Evolutionary conservation across 2,888 invertebrate genomes (phyloP).

Genomic region (Rhagophthalmus giganteus): DNA sequence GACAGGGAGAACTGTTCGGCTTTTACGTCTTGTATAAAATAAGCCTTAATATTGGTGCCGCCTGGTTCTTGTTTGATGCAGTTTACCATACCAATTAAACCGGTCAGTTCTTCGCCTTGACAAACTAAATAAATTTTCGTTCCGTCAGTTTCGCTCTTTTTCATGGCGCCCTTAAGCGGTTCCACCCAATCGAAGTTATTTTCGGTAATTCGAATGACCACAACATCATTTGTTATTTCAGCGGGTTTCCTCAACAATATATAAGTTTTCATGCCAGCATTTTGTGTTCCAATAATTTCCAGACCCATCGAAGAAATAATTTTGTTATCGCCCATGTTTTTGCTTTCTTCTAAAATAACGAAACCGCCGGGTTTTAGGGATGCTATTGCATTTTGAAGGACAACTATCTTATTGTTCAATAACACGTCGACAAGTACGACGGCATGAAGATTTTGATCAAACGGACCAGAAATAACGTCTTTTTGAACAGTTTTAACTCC

Average conservation of each 20-base stretch:
- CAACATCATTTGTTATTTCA: conserved; percentile 48
- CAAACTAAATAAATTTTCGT: conserved; percentile 70
- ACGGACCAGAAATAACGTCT: conserved; percentile 62
- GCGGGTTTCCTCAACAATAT: conserved; percentile 66
- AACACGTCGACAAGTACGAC: conserved; percentile 69
- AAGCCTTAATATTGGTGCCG: conserved; percentile 73
- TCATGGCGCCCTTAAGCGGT: conserved; percentile 73
- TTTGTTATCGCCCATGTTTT: conserved; percentile 53
- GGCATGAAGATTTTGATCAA: conserved; percentile 71
- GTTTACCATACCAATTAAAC: conserved; percentile 85
- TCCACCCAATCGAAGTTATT: conserved; percentile 81
- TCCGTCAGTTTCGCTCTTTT: conserved; percentile 63
- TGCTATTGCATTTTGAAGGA: conserved; percentile 62
- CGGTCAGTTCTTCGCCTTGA: conserved; percentile 69
- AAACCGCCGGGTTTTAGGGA: conserved; percentile 72
- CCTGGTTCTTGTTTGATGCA: conserved; percentile 89
- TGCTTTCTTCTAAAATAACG: conserved; percentile 72
- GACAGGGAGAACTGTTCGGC: conserved; percentile 64
- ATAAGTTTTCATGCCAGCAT: conserved; percentile 66
- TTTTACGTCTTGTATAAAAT: conserved; percentile 69
- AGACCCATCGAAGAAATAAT: conserved; percentile 56
- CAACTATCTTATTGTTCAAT: conserved; percentile 57
- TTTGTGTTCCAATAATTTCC: conserved; percentile 64
- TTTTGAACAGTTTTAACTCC: conserved; percentile 68
- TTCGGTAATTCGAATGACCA: conserved; percentile 70